phyloP scores from a whole-genome alignment of 2,113 vertebrate species.

The Pionites leucogaster region DNA sequence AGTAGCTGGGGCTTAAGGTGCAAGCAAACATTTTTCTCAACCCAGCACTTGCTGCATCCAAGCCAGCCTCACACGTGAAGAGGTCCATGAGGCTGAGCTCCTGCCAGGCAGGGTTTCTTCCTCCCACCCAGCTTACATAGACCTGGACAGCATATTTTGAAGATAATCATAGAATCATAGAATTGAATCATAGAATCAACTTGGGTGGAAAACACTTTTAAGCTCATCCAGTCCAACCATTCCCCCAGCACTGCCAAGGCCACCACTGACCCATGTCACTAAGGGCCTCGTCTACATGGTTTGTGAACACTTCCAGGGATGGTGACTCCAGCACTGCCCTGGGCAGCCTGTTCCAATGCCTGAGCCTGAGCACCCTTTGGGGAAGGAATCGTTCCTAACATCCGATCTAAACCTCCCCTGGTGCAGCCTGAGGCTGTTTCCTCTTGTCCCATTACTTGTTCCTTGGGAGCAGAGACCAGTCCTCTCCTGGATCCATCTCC shows the following conservation, averaged over 20 bases:
- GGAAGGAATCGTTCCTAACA: neutral
- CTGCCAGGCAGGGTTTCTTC: neutral
- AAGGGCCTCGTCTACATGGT: neutral
- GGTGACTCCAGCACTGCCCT: neutral
- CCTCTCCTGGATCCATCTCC: neutral
- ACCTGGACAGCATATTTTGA: neutral
- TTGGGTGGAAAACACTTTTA: neutral
- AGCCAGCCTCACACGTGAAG: neutral
- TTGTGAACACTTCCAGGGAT: neutral
- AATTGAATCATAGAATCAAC: neutral
- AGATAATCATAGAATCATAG: neutral
- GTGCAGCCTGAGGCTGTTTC: neutral
- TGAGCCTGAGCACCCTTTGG: neutral
- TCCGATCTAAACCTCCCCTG: neutral
- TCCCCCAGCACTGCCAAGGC: neutral
- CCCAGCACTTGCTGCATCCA: rapidly evolving
- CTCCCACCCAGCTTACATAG: rapidly evolving
- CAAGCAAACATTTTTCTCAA: neutral
- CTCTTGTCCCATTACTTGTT: neutral
- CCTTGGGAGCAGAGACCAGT: neutral
- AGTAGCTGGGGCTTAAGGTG: neutral
- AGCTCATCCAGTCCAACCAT: neutral
- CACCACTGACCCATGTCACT: neutral
- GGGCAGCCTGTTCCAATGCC: neutral
- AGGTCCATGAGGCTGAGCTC: rapidly evolving